These are phyloP conservation scores for Remorina albescens DNA, from an alignment of 2,797 vertebrate species.

Conservation along the genomic window DNA sequence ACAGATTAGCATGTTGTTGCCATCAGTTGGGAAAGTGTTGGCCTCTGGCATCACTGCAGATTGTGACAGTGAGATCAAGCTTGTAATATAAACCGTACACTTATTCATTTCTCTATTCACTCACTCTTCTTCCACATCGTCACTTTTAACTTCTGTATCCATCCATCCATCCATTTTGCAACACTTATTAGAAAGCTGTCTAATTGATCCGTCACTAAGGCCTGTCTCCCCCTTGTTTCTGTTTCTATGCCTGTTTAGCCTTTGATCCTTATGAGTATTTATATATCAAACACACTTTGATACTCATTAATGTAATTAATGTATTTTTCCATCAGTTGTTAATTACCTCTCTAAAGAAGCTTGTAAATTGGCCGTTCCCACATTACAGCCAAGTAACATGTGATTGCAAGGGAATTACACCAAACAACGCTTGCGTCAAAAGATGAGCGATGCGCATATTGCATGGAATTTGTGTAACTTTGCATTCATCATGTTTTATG, in stretches of 20 bases:
- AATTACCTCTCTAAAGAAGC: not conserved
- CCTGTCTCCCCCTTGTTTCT: not conserved
- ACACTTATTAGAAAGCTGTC: not conserved
- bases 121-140: too few relatives aligned
- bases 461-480: too few relatives aligned
- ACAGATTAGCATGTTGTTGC: conserved; percentile 31
- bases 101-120: too few relatives aligned
- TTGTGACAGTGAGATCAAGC: conserved; percentile 21
- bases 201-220: not conserved
- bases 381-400: not conserved
- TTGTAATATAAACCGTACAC: conserved; percentile 30
- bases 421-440: not conserved
- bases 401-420: not conserved
- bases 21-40: conserved; percentile 18
- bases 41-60: conserved; percentile 18
- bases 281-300: not conserved
- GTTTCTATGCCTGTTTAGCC: not conserved
- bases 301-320: not conserved
- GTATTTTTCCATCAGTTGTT: not conserved
- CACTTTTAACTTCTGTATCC: not conserved
- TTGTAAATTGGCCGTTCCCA: not conserved
- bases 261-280: not conserved
- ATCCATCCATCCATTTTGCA: too few relatives aligned
- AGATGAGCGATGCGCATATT: too few relatives aligned
- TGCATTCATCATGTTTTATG: too few relatives aligned